These are phyloP conservation scores for Haliclystus octoradiatus DNA, from an alignment of 30 jellyfish, hydroid and myxozoan genomes.

Conservation along the genomic window DNA sequence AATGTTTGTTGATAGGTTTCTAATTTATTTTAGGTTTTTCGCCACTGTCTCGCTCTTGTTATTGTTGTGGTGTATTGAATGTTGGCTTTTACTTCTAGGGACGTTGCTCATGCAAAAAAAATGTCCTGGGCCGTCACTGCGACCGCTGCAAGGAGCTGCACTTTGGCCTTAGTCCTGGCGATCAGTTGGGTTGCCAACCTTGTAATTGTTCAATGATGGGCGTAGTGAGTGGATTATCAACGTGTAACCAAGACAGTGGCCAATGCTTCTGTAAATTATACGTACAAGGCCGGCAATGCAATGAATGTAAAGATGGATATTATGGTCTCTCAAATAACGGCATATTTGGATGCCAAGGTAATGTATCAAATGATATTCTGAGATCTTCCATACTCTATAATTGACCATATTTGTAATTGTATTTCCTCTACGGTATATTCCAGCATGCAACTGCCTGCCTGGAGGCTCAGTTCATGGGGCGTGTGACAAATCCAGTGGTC, in stretches of 20 bases:
- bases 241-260: constrained; percentile 58
- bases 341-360: constrained; percentile 78
- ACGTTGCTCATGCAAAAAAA: constrained; percentile 75
- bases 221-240: constrained; percentile 46
- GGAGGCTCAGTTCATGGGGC: neutral
- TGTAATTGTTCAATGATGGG: constrained; percentile 77
- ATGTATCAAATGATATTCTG: too few species aligned
- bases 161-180: constrained; percentile 39
- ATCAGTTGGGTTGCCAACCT: constrained; percentile 55
- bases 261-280: constrained; percentile 62
- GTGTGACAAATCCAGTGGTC: neutral
- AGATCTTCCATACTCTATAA: too few species aligned
- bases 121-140: constrained; percentile 84
- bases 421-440: too few species aligned
- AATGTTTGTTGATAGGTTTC: neutral
- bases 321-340: constrained; percentile 44
- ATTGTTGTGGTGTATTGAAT: neutral
- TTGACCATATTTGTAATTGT: too few species aligned
- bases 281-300: constrained; percentile 49
- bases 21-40: neutral
- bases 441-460: neutral
- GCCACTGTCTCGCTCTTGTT: neutral
- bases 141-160: constrained; percentile 65
- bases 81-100: constrained; percentile 37
- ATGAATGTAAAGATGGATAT: constrained; percentile 60